A percentile compares a stretch with the other conserved stretches of the same genome.
These are phyloP conservation scores for Conus canariensis DNA, from an alignment of 2,888 invertebrate species.

Conservation along the genomic window DNA sequence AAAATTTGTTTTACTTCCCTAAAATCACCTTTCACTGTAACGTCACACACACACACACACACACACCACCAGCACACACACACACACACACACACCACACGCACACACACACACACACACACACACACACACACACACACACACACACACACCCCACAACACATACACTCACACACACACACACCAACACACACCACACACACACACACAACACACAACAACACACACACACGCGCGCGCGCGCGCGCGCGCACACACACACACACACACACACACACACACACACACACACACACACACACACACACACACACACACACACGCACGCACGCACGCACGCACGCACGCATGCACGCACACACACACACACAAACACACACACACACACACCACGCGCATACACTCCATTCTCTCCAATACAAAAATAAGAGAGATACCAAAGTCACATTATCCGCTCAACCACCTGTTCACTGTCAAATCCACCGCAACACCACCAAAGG, in stretches of 20 bases:
- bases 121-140: background rate
- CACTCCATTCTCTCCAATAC: background rate
- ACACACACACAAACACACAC: background rate
- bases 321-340: background rate
- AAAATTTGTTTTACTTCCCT: too few species aligned
- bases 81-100: background rate
- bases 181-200: background rate
- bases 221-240: background rate
- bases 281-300: constrained; percentile 27
- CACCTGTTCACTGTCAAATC: too few species aligned
- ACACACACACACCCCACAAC: constrained; percentile 26
- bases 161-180: too few species aligned
- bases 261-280: background rate
- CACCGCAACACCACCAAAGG: too few species aligned
- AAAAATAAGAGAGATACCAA: too few species aligned
- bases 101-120: too few species aligned
- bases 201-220: background rate
- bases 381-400: background rate
- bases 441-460: too few species aligned
- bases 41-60: background rate
- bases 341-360: background rate
- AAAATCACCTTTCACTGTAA: too few species aligned
- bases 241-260: too few species aligned
- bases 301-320: constrained; percentile 15
- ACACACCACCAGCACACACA: constrained; percentile 25